A percentile compares a stretch with the other conserved stretches of the same genome.
Evolutionary conservation across 2,888 invertebrate species (phyloP).

Genomic region (Melanotus villosus): DNA sequence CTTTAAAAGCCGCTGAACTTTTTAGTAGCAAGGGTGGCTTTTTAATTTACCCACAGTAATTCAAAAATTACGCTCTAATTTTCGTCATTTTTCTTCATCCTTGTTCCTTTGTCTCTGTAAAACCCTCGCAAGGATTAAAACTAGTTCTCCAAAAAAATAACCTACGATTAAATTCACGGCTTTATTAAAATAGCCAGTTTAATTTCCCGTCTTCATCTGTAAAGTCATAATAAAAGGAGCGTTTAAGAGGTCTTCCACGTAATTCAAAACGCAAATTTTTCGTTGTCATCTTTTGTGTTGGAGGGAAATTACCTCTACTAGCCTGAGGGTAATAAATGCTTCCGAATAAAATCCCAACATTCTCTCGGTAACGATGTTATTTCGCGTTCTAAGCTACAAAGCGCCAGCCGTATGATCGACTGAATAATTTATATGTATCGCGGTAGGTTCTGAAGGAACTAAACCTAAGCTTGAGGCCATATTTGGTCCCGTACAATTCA

Average conservation of each 20-base stretch:
- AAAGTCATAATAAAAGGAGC: neutral
- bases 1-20: no score
- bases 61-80: no score
- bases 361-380: constrained; percentile 27
- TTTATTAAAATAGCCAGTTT: no score
- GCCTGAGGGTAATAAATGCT: constrained; percentile 29
- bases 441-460: constrained; percentile 16
- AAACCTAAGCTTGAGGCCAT: constrained; percentile 12
- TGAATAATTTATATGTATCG: constrained; percentile 39
- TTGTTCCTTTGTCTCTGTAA: no score
- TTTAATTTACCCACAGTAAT: no score
- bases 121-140: no score
- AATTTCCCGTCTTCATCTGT: neutral
- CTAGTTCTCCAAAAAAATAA: no score
- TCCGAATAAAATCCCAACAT: constrained; percentile 26
- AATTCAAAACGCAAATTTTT: constrained; percentile 10
- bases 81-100: no score
- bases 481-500: constrained; percentile 21
- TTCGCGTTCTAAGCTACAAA: constrained; percentile 32
- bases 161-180: no score
- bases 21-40: no score
- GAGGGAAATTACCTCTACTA: constrained; percentile 29
- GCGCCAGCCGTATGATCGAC: constrained; percentile 36
- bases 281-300: constrained; percentile 9
- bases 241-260: neutral